Conservation (phyloP, 2,113 vertebrate genomes). For the rat (Rattus norvegicus) region GRCr8 NC_086028.1:73565501-73566000, state of each 20-base stretch:
- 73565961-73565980: neutral
- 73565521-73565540: neutral
- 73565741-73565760: too few species aligned
- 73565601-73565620: neutral
- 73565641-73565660: neutral
- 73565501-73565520: neutral
- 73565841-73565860: neutral
- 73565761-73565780: neutral
- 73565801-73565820: neutral
- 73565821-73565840: neutral
- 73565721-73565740: neutral
- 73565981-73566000: neutral
- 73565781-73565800: neutral
- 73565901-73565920: neutral
- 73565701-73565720: neutral
- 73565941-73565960: neutral
- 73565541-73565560: too few species aligned
- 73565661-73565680: neutral
- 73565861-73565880: neutral
- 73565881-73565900: slow-evolving; percentile 24
- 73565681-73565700: neutral
- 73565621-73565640: neutral
- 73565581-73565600: neutral
- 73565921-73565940: neutral
- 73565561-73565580: accelerated